phyloP scores from a whole-genome alignment of 2,113 vertebrate genomes.

The Anolis sagrei region DNA sequence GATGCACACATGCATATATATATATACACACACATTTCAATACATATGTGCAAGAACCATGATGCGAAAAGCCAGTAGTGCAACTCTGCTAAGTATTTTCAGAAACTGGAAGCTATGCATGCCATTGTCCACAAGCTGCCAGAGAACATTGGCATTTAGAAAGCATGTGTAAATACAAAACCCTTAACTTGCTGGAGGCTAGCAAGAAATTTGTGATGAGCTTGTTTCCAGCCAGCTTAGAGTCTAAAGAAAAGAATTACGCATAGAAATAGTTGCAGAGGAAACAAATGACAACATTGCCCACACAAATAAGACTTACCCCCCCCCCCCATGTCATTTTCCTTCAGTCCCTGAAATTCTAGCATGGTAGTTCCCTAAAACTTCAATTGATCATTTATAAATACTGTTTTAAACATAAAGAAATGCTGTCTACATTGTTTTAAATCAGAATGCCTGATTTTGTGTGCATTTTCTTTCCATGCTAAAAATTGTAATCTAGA shows the following conservation, averaged over 20 bases:
- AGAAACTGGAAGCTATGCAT: neutral
- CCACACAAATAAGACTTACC: too few relatives aligned
- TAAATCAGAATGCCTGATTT: too few relatives aligned
- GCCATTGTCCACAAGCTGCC: neutral
- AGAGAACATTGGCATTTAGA: neutral
- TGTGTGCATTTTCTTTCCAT: too few relatives aligned
- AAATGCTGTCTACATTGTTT: too few relatives aligned
- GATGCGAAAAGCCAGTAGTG: constrained; percentile 11
- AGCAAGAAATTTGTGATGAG: neutral
- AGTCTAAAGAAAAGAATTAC: neutral
- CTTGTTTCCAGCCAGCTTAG: neutral
- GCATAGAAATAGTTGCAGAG: too few relatives aligned
- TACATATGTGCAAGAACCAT: neutral
- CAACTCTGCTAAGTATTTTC: neutral
- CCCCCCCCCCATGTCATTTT: too few relatives aligned
- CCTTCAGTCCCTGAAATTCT: too few relatives aligned
- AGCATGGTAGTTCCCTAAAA: too few relatives aligned
- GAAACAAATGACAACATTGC: too few relatives aligned
- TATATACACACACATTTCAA: constrained; percentile 24
- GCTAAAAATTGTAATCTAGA: too few relatives aligned
- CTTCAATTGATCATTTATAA: too few relatives aligned
- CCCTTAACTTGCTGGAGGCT: neutral
- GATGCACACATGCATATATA: neutral
- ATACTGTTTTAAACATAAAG: too few relatives aligned
- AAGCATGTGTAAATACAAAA: constrained; percentile 30